Evolutionary conservation across 2,797 vertebrate species (phyloP), one percentile per base, ranked within the genome.

Genomic region (Crax fasciolata): DNA sequence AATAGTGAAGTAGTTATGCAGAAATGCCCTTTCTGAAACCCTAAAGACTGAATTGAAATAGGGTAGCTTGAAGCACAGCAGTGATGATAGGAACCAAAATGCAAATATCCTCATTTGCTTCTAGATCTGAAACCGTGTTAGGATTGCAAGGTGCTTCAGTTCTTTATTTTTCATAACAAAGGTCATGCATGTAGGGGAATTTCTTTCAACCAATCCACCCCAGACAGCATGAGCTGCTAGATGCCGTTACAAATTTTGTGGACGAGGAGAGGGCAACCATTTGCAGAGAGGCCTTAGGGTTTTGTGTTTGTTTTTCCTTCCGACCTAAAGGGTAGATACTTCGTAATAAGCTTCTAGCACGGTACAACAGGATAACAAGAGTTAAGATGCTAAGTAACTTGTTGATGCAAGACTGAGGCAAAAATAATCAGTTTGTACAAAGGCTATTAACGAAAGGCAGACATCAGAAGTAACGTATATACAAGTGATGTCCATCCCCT

Each of bases 351-450:
- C 65, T 68, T 84, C 54, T 16, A 38, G 58, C 70, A 44, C 3
- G 9, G 59, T 19, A 5, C 8, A 68, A 66, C 16, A 41, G 65
- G 41, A 19, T 7, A 49, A n/a, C 18, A 65, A 85, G 20, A 6
- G 43, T 51, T 66, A 65, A 39, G 38, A 38, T 38, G 44, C 15
- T 46, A 7, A 0, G 0, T 21, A 58, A 4, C 24, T 79, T 46
- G 58, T 21, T 43, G 72, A 54, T 35, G 13, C 6, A n/a, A 8
- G 6, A 43, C 21, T 3, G 2, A n/a, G 27, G 68, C 7, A 9
- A 55, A 90, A 82, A 7, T 5, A 52, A 58, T 28, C 52, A 39
- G 4, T 39, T 61, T 11, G 3, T 39, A 28, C 59, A 61, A 24
- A 61, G 38, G 7, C 24, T 39, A 8, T 61, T 61, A 35, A 39